Evolutionary conservation across 1,140 invertebrate genomes (phyloP), one percentile per base, ranked within the genome.

Genomic region (Eumeta japonica): DNA sequence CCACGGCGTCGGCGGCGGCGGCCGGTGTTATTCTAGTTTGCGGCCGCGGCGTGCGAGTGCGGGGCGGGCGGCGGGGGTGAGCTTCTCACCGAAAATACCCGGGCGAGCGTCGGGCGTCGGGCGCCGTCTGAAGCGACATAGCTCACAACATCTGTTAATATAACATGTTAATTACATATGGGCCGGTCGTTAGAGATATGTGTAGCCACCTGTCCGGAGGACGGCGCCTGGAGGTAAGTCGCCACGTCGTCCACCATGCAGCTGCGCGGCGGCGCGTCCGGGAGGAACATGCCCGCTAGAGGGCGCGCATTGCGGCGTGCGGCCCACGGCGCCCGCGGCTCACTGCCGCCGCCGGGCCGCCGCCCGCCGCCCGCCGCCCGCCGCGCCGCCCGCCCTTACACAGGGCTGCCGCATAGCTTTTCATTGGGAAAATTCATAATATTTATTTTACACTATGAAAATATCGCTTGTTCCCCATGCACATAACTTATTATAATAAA

Each of bases 151-250:
- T 67, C 65, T 73, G 68, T 73, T 73, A 73, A 73, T 73, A 70
- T 70, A 60, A 70, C 68, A 70, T 70, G 68, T 73, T 73, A 73
- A 73, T 73, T 73, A 73, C 68, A 73, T 73, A 73, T 73, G 62
- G 66, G 62, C 61, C 61, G 64, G 65, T 70, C 67, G 65, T 70
- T 70, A 68, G 66, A 62, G 64, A 60, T 9, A 17, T 62, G 60
- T 68, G 62, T 72, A 72, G 64, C 66, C 64, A 73, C 68, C 68
- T 73, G 68, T 73, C 68, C 68, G 66, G 68, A 68, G 59, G 68
- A 71, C 61, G 68, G 68, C 58, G 68, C 66, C 68, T 71, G 66
- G 34, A 71, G 63, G 58, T 73, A 71, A 40, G 68, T 73, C 45
- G 68, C 65, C 62, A 73, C 68, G 68, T 73, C 68, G 65, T 73